Percentiles rank a stretch among this genome's conserved stretches.
phyloP scores from a whole-genome alignment of 1,140 invertebrate genomes.

The Drosophila sucinea region DNA sequence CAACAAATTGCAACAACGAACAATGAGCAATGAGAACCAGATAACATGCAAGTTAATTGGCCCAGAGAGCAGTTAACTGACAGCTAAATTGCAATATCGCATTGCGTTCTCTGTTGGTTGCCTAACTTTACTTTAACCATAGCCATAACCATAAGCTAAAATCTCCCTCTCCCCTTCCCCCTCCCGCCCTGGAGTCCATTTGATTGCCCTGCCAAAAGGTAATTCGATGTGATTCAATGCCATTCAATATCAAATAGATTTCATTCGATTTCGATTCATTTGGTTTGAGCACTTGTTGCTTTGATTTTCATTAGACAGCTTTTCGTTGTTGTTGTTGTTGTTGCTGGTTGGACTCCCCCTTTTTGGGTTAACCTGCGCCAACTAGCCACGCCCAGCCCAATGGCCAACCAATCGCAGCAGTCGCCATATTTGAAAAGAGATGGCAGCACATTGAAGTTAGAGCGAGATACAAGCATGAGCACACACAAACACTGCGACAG shows the following conservation, averaged over 20 bases:
- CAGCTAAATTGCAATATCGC: conserved; percentile 77
- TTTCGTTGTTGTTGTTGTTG: conserved; percentile 19
- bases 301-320: conserved; percentile 44
- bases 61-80: conserved; percentile 76
- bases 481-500: conserved; percentile 13
- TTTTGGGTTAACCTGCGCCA: conserved; percentile 6
- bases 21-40: conserved; percentile 25
- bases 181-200: conserved; percentile 22
- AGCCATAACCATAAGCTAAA: conserved; percentile 1
- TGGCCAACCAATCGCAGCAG: conserved; percentile 52
- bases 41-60: conserved; percentile 67
- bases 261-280: conserved; percentile 46
- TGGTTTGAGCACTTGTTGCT: conserved; percentile 65
- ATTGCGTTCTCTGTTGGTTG: conserved; percentile 70
- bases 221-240: conserved; percentile 59
- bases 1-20: conserved; percentile 71
- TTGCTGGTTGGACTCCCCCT: conserved; percentile 15
- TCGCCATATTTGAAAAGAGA: conserved; percentile 77
- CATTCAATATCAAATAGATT: conserved; percentile 27
- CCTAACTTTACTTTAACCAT: conserved; percentile 42
- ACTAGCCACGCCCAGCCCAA: conserved; percentile 37
- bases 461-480: conserved; percentile 24
- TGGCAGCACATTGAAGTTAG: conserved; percentile 21
- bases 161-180: background rate
- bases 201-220: conserved; percentile 50